Evolutionary conservation across 2,113 vertebrate genomes (phyloP), one percentile per base, ranked within the genome.

Genomic region (Dicrurus megarhynchus): DNA sequence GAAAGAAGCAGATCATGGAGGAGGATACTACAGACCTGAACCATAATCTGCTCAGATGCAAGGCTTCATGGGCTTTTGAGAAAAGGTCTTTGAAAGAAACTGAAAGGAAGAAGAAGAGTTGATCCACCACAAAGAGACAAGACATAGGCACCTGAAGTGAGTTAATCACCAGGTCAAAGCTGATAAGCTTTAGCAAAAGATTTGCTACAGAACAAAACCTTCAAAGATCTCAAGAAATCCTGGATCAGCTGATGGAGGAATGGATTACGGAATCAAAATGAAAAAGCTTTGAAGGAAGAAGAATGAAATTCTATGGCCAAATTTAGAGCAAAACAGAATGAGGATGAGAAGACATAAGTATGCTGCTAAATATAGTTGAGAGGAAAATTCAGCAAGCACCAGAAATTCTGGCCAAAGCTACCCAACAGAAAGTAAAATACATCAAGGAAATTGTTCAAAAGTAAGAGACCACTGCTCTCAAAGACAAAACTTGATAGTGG

Each of bases 191-290:
- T 90, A 74, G 46, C 44, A 84, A 81, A 65, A 93, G 64, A 82
- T 47, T 91, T 59, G 41, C 57, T 42, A 63, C 77, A 39, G 82
- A 90, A 69, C 24, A 95, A 88, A 94, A 79, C 15, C 68, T 95
- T 67, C 94, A 96, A 76, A 89, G 46, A 53, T 90, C 79, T 78
- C 89, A 82, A 67, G 68, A 96, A 90, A 93, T 95, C 60, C 57
- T 86, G 44, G 75, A 84, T 82, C 53, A 79, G n/a, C 33, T 93
- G 53, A 76, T 81, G 50, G 90, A 87, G 53, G 37, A 95, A 77
- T 85, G 41, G 39, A 92, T 87, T 37, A 89, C 30, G 27, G 60
- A 93, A 94, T 56, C 56, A 82, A 89, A 96, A 68, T 0, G 13
- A 77, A 85, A 96, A 78, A 67, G 32, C 49, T 83, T 55, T 74